Evolutionary conservation across 2,888 invertebrate species (phyloP).

Genomic region (Geotrupes spiniger): DNA sequence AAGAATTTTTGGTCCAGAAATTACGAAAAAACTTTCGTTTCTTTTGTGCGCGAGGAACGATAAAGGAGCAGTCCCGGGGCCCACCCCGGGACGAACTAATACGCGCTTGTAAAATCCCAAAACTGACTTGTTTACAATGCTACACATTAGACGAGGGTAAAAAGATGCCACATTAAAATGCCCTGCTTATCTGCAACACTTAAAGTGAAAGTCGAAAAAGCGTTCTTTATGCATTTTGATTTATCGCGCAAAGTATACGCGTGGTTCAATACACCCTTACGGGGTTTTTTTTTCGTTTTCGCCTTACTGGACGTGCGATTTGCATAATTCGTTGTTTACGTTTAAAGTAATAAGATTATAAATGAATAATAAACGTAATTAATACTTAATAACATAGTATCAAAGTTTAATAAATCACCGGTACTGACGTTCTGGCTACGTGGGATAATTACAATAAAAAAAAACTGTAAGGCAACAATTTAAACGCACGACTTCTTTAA

Average conservation of each 20-base stretch:
- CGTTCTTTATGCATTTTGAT: constrained; percentile 48
- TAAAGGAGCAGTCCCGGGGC: constrained; percentile 5
- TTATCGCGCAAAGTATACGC: constrained; percentile 38
- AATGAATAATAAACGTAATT: constrained; percentile 25
- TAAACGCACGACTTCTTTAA: constrained; percentile 12
- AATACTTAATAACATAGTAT: constrained; percentile 27
- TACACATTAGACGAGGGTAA: constrained; percentile 39
- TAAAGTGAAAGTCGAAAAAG: constrained; percentile 49
- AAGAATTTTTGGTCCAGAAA: constrained; percentile 10
- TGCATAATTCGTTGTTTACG: constrained; percentile 16
- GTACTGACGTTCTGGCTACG: constrained; percentile 8
- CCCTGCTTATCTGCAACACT: constrained; percentile 28
- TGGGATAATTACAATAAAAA: constrained; percentile 14
- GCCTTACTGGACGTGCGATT: constrained; percentile 11
- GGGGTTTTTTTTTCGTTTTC: constrained; percentile 10
- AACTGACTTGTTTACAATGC: constrained; percentile 42
- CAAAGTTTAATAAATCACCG: constrained; percentile 27
- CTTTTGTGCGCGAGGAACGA: constrained; percentile 23
- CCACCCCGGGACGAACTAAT: constrained; percentile 27
- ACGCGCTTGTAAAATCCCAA: constrained; percentile 33
- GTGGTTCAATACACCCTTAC: constrained; percentile 24
- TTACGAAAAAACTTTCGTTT: constrained; percentile 28
- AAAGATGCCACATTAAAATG: constrained; percentile 42
- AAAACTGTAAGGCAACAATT: constrained; percentile 2
- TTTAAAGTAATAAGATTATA: constrained; percentile 16